Base-by-base conservation (phyloP, 2,113 vertebrate genomes). In the Cynopterus brachyotis region DNA sequence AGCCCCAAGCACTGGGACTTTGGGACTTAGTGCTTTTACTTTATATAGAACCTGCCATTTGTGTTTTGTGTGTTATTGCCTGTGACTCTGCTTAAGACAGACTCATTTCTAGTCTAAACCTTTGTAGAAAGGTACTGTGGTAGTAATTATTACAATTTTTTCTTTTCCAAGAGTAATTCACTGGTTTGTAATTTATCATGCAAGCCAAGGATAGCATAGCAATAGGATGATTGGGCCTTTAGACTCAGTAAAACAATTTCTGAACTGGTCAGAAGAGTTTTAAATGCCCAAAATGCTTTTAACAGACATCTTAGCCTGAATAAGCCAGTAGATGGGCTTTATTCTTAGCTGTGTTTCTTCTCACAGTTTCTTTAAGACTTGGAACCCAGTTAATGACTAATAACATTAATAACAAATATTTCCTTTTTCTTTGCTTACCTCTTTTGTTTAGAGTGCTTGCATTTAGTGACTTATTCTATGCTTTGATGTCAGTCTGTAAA, bases 211-310 rank as follows among this genome's bases (percentile, higher is more conserved):
- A 30, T 91, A 42, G 81, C 26, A 16, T n/a, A 78, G n/a, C 45
- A 62, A 0, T 91, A 55, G 40, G n/a, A 60, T 47, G 15, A 64
- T 19, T 73, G 53, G 40, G 57, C 5, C 35, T 89, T 84, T 76
- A 57, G 32, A 42, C 45, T 83, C 32, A 35, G 60, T 60, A 32
- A 69, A 73, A 69, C 11, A 67, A 15, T 86, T 89, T 85, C 40
- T 90, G 55, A 85, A 53, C 47, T 81, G 37, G n/a, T 81, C 59
- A 88, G 75, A 67, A 75, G 40, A 87, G 40, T 3, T 79, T 91
- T 88, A 95, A 84, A 57, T 86, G 40, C 37, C 67, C 81, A 55
- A 80, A 92, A 28, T 92, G 20, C n/a, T 80, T 91, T 78, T 89
- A 89, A 82, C 67, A 85, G 13, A 24, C 10, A 55, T 75, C 69